Conservation (phyloP, 2,113 vertebrate species). For the Gobiocypris rarus region DNA sequence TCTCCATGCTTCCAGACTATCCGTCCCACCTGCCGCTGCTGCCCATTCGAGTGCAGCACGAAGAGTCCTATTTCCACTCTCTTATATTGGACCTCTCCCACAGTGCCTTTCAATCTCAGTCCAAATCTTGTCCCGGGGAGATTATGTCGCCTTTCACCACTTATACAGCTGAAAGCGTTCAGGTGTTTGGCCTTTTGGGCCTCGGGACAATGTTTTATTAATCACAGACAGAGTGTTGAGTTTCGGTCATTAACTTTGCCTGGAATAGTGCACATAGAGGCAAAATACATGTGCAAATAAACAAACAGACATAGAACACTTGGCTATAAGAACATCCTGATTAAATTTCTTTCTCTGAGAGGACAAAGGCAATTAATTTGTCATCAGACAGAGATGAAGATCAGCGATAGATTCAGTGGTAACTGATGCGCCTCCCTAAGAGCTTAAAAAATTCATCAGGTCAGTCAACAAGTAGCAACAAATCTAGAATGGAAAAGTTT, state of each 20-base stretch:
- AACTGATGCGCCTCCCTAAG: constrained; percentile 50
- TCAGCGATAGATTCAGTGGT: constrained; percentile 35
- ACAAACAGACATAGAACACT: constrained; percentile 52
- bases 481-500: constrained; percentile 44
- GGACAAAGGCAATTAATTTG: constrained; percentile 48
- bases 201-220: constrained; percentile 85
- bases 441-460: constrained; percentile 69
- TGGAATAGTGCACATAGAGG: constrained; percentile 35
- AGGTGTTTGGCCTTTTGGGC: constrained; percentile 70
- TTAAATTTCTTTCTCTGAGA: constrained; percentile 28
- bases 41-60: neutral
- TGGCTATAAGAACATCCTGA: constrained; percentile 6
- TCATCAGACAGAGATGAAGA: constrained; percentile 40
- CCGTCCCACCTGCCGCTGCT: neutral
- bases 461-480: constrained; percentile 60
- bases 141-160: constrained; percentile 80
- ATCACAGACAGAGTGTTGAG: constrained; percentile 75
- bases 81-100: constrained; percentile 20
- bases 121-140: constrained; percentile 65
- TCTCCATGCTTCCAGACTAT: constrained; percentile 76
- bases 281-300: constrained; percentile 33
- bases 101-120: constrained; percentile 64
- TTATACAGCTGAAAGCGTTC: constrained; percentile 69
- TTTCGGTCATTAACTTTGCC: constrained; percentile 74
- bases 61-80: constrained; percentile 35